Evolutionary conservation across 1,140 invertebrate genomes (phyloP).

Genomic region (Pristionchus pacificus): DNA sequence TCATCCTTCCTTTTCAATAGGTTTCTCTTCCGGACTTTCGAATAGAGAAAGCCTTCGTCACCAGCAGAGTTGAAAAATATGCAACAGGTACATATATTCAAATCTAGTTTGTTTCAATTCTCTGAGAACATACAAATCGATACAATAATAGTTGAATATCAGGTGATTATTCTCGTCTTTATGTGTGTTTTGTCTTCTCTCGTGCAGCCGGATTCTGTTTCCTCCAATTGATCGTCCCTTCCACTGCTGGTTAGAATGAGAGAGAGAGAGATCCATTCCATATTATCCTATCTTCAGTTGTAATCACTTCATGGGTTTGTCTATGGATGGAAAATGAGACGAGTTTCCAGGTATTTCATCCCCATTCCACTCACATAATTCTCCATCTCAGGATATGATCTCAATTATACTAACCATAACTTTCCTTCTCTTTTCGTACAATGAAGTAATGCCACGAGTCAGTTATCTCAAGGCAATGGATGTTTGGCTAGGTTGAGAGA

Average conservation of each 20-base stretch:
- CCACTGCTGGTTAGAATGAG: too few species aligned
- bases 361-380: not conserved
- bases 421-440: conserved; percentile 95
- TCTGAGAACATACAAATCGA: too few species aligned
- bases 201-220: conserved; percentile 55
- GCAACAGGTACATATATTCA: conserved; percentile 38
- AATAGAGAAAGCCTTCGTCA: conserved; percentile 57
- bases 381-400: conserved; percentile 78
- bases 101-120: conserved; percentile 2
- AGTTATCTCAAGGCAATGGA: conserved; percentile 93
- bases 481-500: conserved; percentile 71
- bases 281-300: too few species aligned
- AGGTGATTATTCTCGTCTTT: conserved; percentile 53
- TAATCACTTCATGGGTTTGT: conserved; percentile 56
- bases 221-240: conserved; percentile 56
- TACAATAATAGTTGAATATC: conserved; percentile 6
- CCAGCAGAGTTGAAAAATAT: conserved; percentile 43
- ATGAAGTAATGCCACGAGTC: conserved; percentile 78
- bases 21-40: conserved; percentile 41
- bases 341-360: conserved; percentile 40
- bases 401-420: conserved; percentile 90
- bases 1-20: not conserved
- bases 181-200: conserved; percentile 54
- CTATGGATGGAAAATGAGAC: conserved; percentile 58
- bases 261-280: too few species aligned